These are phyloP conservation scores for Amphipyra berbera DNA, from an alignment of 2,888 invertebrate species.

Conservation along the genomic window DNA sequence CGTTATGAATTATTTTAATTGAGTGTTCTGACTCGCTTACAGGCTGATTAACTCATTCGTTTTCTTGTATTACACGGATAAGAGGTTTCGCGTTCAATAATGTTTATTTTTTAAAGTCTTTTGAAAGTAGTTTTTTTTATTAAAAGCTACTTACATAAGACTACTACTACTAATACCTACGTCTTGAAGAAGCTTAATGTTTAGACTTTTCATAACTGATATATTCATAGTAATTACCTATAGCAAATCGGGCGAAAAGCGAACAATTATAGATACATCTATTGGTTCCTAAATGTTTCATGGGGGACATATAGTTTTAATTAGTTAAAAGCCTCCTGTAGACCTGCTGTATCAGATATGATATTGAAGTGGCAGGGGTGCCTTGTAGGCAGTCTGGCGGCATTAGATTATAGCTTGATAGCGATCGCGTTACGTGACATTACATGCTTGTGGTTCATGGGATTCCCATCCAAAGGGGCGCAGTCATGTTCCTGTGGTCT, in stretches of 20 bases:
- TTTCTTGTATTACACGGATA: slow-evolving; percentile 27
- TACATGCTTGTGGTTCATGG: slow-evolving; percentile 39
- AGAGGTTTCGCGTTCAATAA: slow-evolving; percentile 2
- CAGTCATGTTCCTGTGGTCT: slow-evolving; percentile 21
- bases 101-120: neutral
- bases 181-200: no score
- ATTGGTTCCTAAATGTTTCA: no score
- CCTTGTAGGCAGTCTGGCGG: slow-evolving; percentile 28
- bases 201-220: no score
- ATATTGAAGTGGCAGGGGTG: slow-evolving; percentile 29
- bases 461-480: slow-evolving; percentile 43
- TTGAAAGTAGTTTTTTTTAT: neutral
- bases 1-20: slow-evolving; percentile 37
- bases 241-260: no score
- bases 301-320: slow-evolving; percentile 21
- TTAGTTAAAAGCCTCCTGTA: slow-evolving; percentile 25
- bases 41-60: slow-evolving; percentile 37
- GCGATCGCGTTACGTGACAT: slow-evolving; percentile 38
- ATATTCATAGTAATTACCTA: no score
- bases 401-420: slow-evolving; percentile 34
- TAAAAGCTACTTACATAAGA: no score
- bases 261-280: no score
- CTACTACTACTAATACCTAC: no score
- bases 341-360: slow-evolving; percentile 21
- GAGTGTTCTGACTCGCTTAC: slow-evolving; percentile 24